Evolutionary conservation across 2,888 invertebrate species (phyloP).

Genomic region (Altica lythri): DNA sequence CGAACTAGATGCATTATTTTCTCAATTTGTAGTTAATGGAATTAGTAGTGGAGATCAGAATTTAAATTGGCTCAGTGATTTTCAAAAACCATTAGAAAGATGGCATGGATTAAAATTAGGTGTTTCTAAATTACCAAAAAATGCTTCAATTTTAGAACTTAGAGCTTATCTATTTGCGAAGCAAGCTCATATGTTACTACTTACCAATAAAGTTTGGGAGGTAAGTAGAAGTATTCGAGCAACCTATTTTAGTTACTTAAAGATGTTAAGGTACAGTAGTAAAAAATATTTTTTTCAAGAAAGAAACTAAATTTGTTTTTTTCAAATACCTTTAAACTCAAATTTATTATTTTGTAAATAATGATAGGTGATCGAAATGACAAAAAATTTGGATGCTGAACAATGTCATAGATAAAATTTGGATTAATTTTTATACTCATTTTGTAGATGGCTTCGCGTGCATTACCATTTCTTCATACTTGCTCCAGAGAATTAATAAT

Average conservation of each 20-base stretch:
- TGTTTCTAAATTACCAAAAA: conserved; percentile 66
- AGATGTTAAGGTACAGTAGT: too few relatives aligned
- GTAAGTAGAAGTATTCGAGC: too few relatives aligned
- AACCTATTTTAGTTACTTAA: too few relatives aligned
- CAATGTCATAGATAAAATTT: too few relatives aligned
- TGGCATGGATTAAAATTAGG: conserved; percentile 83
- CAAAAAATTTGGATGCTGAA: too few relatives aligned
- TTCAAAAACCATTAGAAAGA: conserved; percentile 76
- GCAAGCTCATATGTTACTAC: conserved; percentile 84
- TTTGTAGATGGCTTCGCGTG: conserved; percentile 79
- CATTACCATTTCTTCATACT: conserved; percentile 88
- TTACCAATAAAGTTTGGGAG: conserved; percentile 79
- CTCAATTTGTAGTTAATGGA: conserved; percentile 89
- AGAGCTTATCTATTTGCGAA: conserved; percentile 92
- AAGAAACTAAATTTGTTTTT: too few relatives aligned
- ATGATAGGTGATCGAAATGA: too few relatives aligned
- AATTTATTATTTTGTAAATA: too few relatives aligned
- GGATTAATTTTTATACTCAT: too few relatives aligned
- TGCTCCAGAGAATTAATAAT: conserved; percentile 83
- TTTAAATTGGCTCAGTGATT: conserved; percentile 80
- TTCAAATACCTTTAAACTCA: too few relatives aligned
- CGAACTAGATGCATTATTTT: conserved; percentile 94
- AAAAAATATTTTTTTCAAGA: too few relatives aligned
- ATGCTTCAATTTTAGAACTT: conserved; percentile 80
- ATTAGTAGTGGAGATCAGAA: conserved; percentile 85